These are phyloP conservation scores for Chrysolophus pictus DNA, from an alignment of 2,797 vertebrate genomes.

Conservation along the genomic window DNA sequence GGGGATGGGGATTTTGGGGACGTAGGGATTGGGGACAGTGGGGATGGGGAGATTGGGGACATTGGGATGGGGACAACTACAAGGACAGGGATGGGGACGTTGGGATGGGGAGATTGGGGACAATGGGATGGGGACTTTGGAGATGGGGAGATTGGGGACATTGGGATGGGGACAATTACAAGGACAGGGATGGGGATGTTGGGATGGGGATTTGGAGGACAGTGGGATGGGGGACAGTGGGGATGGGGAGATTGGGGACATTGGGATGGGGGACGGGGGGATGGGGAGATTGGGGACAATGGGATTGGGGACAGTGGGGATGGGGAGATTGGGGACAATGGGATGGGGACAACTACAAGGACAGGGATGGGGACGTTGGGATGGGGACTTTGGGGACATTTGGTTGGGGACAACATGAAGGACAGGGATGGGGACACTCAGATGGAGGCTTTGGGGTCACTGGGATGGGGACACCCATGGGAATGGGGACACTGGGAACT, in stretches of 20 bases:
- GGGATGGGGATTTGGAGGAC: background rate
- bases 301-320: background rate
- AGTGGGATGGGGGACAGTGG: too few species aligned
- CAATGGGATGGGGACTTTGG: too few species aligned
- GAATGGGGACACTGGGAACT: background rate
- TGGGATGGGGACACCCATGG: background rate
- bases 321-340: background rate
- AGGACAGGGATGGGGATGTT: background rate
- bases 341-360: background rate
- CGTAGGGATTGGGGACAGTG: too few species aligned
- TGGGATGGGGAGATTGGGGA: too few species aligned
- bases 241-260: background rate
- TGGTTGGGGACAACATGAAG: accelerated
- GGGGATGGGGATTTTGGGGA: too few species aligned
- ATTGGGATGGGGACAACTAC: background rate
- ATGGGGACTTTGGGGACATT: background rate
- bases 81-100: background rate
- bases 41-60: too few species aligned
- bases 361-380: background rate
- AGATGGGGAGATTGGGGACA: background rate
- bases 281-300: background rate
- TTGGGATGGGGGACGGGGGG: background rate
- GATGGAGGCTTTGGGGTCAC: background rate
- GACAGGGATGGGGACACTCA: background rate
- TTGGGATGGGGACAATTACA: background rate